Evolutionary conservation across 2,797 vertebrate genomes (phyloP).

Genomic region (Galaxias olidus): DNA sequence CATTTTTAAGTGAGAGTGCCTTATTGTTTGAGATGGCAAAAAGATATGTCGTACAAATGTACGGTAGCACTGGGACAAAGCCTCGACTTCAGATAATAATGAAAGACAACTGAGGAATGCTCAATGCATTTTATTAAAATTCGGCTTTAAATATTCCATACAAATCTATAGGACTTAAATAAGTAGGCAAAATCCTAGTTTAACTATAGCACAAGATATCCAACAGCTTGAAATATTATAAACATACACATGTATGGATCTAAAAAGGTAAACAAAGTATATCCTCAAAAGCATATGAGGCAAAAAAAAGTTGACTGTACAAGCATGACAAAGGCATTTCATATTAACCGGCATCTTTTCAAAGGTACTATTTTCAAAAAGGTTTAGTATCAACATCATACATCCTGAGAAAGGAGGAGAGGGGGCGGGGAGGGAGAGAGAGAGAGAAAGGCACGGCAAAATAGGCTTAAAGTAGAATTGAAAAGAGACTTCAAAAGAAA

Average conservation of each 20-base stretch:
- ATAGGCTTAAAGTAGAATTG: background rate
- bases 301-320: slow-evolving; percentile 1
- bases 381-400: background rate
- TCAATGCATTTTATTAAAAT: slow-evolving; percentile 26
- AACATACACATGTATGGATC: slow-evolving; percentile 20
- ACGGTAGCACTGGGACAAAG: no score
- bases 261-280: slow-evolving; percentile 36
- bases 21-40: no score
- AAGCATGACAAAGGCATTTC: background rate
- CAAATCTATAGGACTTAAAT: slow-evolving; percentile 15
- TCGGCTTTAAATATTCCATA: slow-evolving; percentile 23
- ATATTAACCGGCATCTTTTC: background rate
- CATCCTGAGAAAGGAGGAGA: background rate
- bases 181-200: slow-evolving; percentile 27
- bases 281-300: slow-evolving; percentile 20
- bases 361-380: background rate
- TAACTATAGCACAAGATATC: slow-evolving; percentile 17
- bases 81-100: no score
- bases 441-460: background rate
- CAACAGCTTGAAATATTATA: slow-evolving; percentile 22
- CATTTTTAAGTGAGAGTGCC: no score
- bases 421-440: background rate
- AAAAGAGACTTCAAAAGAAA: background rate
- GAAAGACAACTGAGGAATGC: background rate
- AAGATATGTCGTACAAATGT: no score